Evolutionary conservation across 2,888 invertebrate species (phyloP).

Genomic region (Synanthedon andrenaeformis): DNA sequence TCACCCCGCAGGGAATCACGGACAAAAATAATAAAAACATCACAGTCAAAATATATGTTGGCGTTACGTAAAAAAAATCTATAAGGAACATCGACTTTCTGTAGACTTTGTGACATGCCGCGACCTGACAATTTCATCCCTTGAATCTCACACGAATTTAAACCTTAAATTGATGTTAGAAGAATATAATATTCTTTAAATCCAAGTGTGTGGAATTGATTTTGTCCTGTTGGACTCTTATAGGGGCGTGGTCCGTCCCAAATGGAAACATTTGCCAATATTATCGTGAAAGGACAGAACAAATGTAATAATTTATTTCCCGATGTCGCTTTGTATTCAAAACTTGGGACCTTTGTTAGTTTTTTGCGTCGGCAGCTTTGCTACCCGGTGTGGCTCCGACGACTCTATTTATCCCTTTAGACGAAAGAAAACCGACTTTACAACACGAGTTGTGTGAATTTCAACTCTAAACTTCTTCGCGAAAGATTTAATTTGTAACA

Average conservation of each 20-base stretch:
- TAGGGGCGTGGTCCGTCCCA: conserved; percentile 62
- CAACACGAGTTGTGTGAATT: background rate
- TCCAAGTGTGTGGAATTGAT: conserved; percentile 6
- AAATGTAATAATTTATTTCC: conserved; percentile 70
- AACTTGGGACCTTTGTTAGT: conserved; percentile 58
- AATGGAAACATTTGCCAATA: conserved; percentile 71
- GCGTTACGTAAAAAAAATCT: conserved; percentile 45
- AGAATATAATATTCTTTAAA: background rate
- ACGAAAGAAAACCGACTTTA: conserved; percentile 46
- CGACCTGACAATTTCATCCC: conserved; percentile 21
- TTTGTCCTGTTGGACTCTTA: conserved; percentile 34
- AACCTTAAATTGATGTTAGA: background rate
- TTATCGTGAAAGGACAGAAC: conserved; percentile 67
- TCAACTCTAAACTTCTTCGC: background rate
- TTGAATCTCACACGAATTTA: background rate
- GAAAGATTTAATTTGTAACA: conserved; percentile 1
- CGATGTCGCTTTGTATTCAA: conserved; percentile 66
- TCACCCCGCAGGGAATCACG: conserved; percentile 49
- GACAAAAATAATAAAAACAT: conserved; percentile 71
- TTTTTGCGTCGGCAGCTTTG: conserved; percentile 61
- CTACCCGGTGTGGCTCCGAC: conserved; percentile 51
- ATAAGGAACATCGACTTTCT: conserved; percentile 56
- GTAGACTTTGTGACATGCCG: conserved; percentile 60
- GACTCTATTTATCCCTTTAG: conserved; percentile 60
- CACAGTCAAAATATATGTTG: conserved; percentile 70